Base-by-base conservation (phyloP, 53 echinoderm and acorn worm genomes). In the Pentamera pediparva region DNA sequence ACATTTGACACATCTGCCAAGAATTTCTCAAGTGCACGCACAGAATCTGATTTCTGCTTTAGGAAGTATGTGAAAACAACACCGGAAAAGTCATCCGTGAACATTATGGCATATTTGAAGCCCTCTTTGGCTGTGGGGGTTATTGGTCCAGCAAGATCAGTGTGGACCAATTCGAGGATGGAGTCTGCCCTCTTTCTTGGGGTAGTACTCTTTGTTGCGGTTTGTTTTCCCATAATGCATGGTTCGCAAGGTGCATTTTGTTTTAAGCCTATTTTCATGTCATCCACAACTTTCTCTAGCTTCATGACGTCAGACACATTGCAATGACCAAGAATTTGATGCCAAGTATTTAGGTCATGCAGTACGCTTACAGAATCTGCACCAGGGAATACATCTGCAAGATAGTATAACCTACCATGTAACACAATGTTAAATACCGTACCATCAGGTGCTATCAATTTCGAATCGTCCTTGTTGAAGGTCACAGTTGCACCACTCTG, bases 11-110 rank as follows among this genome's bases (percentile, higher is more conserved):
- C 27, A 50, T 81, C 81, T 61, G 81, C 61, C 52, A 81, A 34
- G 32, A 81, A 74, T 61, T 74, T 39, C 8, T 75, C 61, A 5
- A 72, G 56, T 45, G 81, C 81, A 2, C 6, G 27, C 12, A 26
- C 30, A 9, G 35, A 35, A 47, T 57, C 75, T 28, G 21, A 39
- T 38, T 74, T 81, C 9, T 45, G 32, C 45, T 37, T 81, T 29
- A 81, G 50, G 37, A 81, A 74, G 56, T 74, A 81, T 5, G 56
- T 37, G 30, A 74, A 74, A 9, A 60, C 30, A 12, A 51, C 18
- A 49, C 74, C 81, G 13, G 81, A 81, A 35, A 48, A 81, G 28
- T 81, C 81, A 74, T 81, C 81, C 2, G 62, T 73, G 52, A 81
- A 81, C 31, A 43, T 35, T 5, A 60, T 60, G 24, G 81, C 81